Base-by-base conservation (phyloP, 2,113 vertebrate genomes). In the Oncorhynchus gorbuscha region DNA sequence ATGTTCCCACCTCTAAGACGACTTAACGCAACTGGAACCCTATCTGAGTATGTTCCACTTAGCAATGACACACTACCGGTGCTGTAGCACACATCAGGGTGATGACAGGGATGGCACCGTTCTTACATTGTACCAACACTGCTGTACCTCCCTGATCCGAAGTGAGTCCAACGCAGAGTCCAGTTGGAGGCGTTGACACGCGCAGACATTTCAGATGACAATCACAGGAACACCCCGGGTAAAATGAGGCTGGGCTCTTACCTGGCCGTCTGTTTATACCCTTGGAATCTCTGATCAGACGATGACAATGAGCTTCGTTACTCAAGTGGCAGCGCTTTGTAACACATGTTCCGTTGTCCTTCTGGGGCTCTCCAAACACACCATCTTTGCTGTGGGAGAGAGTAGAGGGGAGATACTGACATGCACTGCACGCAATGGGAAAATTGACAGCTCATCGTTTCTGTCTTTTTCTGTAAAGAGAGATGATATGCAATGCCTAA, bases 261-360 rank as follows among this genome's bases (percentile, higher is more conserved):
- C 72, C 75, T 72, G 80, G 68, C 12, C 8, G 16, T 39, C 26
- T 87, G 87, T 87, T 89, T 83, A 83, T 90, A 85, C 76, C 79
- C 69, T 69, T 39, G 75, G 87, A 86, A 72, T 78, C 80, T 77
- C 83, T 80, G 28, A 79, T 82, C 78, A 81, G 81, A 89, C 16
- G 87, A 88, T 91, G 89, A 92, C 87, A 89, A 85, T 76, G 32
- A 80, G 86, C 87, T 92, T 87, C 86, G 90, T 86, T 85, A 84
- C 72, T 89, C 80, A 89, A 91, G 89, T 87, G 84, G 72, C 69
- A 69, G 69, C 11, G 74, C 84, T 89, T 90, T 91, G 86, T 86
- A 79, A 78, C 12, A 61, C 88, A 77, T 83, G 79, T 84, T 73
- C 72, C 13, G 75, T 6, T 74, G 69, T 72, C 83, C 83, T 78